These are phyloP conservation scores for Tromatobia lineatoria DNA, from an alignment of 2,888 invertebrate genomes.

Conservation along the genomic window DNA sequence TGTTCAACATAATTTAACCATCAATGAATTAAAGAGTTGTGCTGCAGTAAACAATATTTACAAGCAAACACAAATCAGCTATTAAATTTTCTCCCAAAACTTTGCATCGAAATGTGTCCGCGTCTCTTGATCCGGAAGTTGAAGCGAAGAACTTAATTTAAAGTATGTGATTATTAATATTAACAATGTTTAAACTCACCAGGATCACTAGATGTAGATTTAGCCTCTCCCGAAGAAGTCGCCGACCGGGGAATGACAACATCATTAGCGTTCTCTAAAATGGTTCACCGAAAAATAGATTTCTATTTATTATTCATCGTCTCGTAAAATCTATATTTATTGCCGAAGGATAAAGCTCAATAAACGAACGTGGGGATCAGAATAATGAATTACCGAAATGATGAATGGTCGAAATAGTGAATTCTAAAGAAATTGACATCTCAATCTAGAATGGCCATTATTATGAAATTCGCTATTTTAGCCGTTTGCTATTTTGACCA, in stretches of 20 bases:
- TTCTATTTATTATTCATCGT: not conserved
- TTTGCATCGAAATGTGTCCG: no score
- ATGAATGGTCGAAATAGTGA: no score
- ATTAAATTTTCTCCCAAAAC: not conserved
- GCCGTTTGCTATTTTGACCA: no score
- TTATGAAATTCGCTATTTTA: no score
- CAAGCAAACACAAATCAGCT: not conserved
- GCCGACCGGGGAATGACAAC: slow-evolving; percentile 55
- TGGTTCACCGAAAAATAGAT: not conserved
- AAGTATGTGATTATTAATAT: no score
- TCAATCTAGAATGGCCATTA: no score
- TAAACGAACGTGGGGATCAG: not conserved
- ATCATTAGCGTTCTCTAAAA: slow-evolving; percentile 74
- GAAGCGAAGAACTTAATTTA: no score
- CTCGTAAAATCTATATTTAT: not conserved
- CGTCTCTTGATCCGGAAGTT: no score
- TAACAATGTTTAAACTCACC: slow-evolving; percentile 10
- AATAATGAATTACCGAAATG: no score
- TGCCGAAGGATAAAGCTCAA: not conserved
- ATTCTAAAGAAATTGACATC: no score
- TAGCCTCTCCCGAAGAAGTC: slow-evolving; percentile 4
- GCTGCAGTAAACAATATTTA: not conserved
- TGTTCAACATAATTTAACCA: not conserved
- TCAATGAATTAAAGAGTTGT: not conserved
- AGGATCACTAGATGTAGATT: slow-evolving; percentile 36